Evolutionary conservation across 2,888 invertebrate genomes (phyloP), one percentile per base, ranked within the genome.

Genomic region (Cephus nigrinus): DNA sequence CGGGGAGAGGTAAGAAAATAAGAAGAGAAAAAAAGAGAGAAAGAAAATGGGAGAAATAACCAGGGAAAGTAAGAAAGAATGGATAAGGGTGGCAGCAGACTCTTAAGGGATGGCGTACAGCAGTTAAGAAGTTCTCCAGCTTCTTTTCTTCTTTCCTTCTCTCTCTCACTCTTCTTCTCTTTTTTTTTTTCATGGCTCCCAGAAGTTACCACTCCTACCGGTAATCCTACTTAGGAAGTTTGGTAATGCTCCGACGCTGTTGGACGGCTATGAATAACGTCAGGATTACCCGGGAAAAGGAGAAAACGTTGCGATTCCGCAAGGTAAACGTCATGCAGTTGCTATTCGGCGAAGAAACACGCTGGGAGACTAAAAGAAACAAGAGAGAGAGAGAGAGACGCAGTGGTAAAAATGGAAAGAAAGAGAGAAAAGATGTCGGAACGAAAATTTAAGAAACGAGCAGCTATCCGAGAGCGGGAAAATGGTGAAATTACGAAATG

Each of bases 141-240:
- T 31, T 32, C 30, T 12, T 73, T 78, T 75, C 69, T 76, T 32
- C 35, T 32, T 12, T 11, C 12, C 30, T 30, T 30, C 40, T 12
- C 34, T 30, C 0, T 36, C 15, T 69, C 33, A 1, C 33, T 55
- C 69, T 34, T 0, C 23, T 23, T 5, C 15, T 33, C 9, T 55
- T 9, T 23, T 80, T 55, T 9, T 80, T 82, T 82, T 82, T 81
- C 82, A 77, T 74, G 80, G 79, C 80, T 80, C 83, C 75, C 74
- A 32, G 31, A 33, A 76, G 73, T 73, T 86, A 80, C 84, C 82
- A 82, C 81, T 83, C 82, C 80, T 75, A 81, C 82, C 82, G 81
- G 84, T 87, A 88, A 89, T 89, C 87, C 85, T 85, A 84, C 87
- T 87, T 84, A 86, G 84, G 84, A 87, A 87, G 83, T 87, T 86